Evolutionary conservation across 30 jellyfish, hydroid and myxozoan species (phyloP).

Genomic region (Haliclystus octoradiatus): DNA sequence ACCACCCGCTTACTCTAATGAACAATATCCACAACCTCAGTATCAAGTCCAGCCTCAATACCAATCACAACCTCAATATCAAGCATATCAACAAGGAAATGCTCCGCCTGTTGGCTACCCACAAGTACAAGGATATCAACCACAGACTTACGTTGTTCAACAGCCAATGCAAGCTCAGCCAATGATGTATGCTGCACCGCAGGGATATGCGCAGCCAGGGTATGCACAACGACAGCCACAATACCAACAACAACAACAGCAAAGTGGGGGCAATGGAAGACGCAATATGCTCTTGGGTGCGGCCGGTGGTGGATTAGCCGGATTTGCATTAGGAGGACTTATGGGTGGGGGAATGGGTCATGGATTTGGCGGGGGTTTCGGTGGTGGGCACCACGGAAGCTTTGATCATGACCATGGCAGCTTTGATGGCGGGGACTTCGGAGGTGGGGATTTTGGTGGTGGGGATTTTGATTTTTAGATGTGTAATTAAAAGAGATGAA

Average conservation of each 20-base stretch:
- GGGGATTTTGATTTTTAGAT: conserved; percentile 41
- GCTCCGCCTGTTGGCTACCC: no score
- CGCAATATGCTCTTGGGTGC: conserved; percentile 89
- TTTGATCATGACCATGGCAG: conserved; percentile 35
- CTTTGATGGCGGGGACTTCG: conserved; percentile 52
- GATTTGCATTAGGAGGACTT: conserved; percentile 75
- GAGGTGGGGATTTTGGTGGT: conserved; percentile 36
- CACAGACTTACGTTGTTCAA: conserved; percentile 23
- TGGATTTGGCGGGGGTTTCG: no score
- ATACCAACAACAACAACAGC: conserved; percentile 58
- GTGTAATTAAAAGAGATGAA: no score
- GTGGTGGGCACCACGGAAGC: conserved; percentile 56
- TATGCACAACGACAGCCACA: conserved; percentile 56
- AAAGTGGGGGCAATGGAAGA: conserved; percentile 46
- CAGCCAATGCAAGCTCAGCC: conserved; percentile 24
- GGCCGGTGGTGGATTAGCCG: conserved; percentile 91
- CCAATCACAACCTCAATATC: conserved; percentile 3
- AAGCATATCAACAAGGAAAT: no score
- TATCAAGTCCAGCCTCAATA: conserved; percentile 4
- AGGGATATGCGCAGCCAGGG: conserved; percentile 55
- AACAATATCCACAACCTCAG: conserved; percentile 16
- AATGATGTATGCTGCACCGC: conserved; percentile 56
- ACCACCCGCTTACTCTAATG: conserved; percentile 37
- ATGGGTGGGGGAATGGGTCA: conserved; percentile 46
- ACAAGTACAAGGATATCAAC: conserved; percentile 25